Percentiles rank a stretch among this genome's conserved stretches.
phyloP scores from a whole-genome alignment of 2,888 invertebrate genomes.

The Tromatobia lineatoria region DNA sequence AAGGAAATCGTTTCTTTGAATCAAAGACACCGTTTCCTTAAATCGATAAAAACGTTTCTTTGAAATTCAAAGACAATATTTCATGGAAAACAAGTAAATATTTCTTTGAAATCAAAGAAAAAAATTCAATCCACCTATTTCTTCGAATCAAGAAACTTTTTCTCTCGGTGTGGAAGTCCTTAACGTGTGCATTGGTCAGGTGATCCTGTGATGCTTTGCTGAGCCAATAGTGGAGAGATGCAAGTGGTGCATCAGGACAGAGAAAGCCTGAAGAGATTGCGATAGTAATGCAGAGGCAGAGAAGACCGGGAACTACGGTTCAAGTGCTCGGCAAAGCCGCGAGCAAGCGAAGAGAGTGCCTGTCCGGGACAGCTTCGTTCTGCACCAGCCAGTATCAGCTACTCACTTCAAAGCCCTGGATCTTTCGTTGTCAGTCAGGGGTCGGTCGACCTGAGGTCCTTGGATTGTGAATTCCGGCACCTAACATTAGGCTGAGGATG shows the following conservation, averaged over 20 bases:
- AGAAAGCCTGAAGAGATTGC: conserved; percentile 17
- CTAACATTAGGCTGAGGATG: neutral
- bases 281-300: conserved; percentile 3
- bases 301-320: conserved; percentile 15
- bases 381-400: conserved; percentile 26
- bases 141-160: too few species aligned
- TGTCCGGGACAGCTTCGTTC: conserved; percentile 51
- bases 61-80: too few species aligned
- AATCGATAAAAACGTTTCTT: too few species aligned
- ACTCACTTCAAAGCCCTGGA: conserved; percentile 41
- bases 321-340: conserved; percentile 27
- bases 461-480: conserved; percentile 24
- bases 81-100: too few species aligned
- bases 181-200: conserved; percentile 32
- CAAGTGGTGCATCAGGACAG: conserved; percentile 11
- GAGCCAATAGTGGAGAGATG: conserved; percentile 9
- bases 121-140: too few species aligned
- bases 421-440: conserved; percentile 27
- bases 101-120: too few species aligned
- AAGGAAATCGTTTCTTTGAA: too few species aligned
- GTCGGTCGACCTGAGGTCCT: conserved; percentile 8
- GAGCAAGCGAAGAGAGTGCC: conserved; percentile 35
- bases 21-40: too few species aligned
- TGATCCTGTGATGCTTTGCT: conserved; percentile 19
- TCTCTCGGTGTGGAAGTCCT: too few species aligned